Percentiles rank a stretch among this genome's conserved stretches.
Evolutionary conservation across 1,140 invertebrate species (phyloP).

Genomic region (Euura lappo): DNA sequence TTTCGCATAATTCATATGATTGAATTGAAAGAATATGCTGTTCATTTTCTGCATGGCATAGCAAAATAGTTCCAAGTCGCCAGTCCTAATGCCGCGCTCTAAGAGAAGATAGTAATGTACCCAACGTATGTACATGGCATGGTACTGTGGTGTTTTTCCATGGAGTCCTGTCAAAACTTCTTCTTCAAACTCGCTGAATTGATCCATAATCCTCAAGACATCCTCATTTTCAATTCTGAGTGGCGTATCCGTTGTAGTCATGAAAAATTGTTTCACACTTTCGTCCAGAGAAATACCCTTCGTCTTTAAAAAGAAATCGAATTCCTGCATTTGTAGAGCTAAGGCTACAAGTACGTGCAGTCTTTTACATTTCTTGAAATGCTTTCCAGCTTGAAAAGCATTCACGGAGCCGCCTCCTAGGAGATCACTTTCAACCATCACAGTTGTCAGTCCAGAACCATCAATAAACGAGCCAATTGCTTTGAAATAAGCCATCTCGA

Average conservation of each 20-base stretch:
- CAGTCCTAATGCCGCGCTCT: not conserved
- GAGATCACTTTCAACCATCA: constrained; percentile 44
- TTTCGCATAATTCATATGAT: not conserved
- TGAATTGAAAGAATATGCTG: not conserved
- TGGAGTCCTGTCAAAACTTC: not conserved
- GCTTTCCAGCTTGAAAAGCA: constrained; percentile 37
- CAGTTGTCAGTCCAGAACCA: constrained; percentile 43
- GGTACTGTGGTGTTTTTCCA: constrained; percentile 16
- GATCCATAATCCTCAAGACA: not conserved
- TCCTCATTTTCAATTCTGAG: not conserved
- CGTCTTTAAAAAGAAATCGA: not conserved
- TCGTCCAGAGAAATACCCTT: not conserved
- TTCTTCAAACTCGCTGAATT: not conserved
- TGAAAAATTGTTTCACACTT: not conserved
- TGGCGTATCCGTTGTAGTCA: no score
- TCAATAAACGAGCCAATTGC: constrained; percentile 44
- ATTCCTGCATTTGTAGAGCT: constrained; percentile 35
- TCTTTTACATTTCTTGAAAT: constrained; percentile 50
- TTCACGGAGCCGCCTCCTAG: constrained; percentile 43
- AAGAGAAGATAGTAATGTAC: constrained; percentile 10
- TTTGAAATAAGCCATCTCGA: constrained; percentile 50
- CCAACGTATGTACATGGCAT: not conserved
- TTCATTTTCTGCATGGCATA: not conserved
- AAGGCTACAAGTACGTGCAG: constrained; percentile 40
- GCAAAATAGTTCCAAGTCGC: constrained; percentile 9